Percentiles rank a stretch among this genome's conserved stretches.
Evolutionary conservation across 2,113 vertebrate species (phyloP).

Genomic region (Oryctolagus cuniculus): mOryCun1.1 NC_091445.1:64476001-64476500

Average conservation of each 20-base stretch:
- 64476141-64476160: background rate
- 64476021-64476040: slow-evolving; percentile 28
- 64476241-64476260: background rate
- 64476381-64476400: slow-evolving; percentile 8
- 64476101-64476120: slow-evolving; percentile 10
- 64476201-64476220: background rate
- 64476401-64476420: background rate
- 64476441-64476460: slow-evolving; percentile 47
- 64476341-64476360: background rate
- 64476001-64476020: background rate
- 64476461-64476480: background rate
- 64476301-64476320: background rate
- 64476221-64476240: background rate
- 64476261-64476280: slow-evolving; percentile 16
- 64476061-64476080: slow-evolving; percentile 20
- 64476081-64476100: slow-evolving; percentile 36
- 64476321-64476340: slow-evolving; percentile 45
- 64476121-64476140: slow-evolving; percentile 9
- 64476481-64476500: slow-evolving; percentile 17
- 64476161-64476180: background rate
- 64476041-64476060: background rate
- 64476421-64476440: background rate
- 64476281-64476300: background rate
- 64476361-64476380: slow-evolving; percentile 44
- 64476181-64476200: slow-evolving; percentile 31